Evolutionary conservation across 2,797 vertebrate species (phyloP).

Genomic region (Pseudopleuronectes americanus): DNA sequence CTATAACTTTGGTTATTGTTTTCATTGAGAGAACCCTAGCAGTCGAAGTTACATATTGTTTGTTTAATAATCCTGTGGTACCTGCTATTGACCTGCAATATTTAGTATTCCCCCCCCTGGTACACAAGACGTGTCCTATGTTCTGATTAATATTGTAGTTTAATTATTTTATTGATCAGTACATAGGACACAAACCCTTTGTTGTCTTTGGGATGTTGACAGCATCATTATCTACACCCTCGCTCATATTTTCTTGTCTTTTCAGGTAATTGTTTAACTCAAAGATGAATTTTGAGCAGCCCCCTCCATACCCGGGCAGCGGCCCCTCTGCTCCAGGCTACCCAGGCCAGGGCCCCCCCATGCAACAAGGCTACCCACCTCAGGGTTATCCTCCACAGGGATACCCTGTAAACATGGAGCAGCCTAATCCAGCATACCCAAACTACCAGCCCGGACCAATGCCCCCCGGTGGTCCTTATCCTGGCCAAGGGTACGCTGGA

Average conservation of each 20-base stretch:
- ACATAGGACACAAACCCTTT: too few relatives aligned
- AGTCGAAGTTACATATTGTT: not conserved
- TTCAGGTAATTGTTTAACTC: slow-evolving; percentile 72
- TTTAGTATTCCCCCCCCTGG: not conserved
- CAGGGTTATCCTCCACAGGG: slow-evolving; percentile 87
- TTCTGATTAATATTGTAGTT: too few relatives aligned
- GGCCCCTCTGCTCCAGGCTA: slow-evolving; percentile 87
- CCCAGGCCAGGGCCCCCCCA: slow-evolving; percentile 84
- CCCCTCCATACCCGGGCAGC: slow-evolving; percentile 90
- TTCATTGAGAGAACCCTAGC: too few relatives aligned
- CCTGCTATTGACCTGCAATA: too few relatives aligned
- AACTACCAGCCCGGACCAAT: slow-evolving; percentile 74
- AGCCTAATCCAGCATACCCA: slow-evolving; percentile 79
- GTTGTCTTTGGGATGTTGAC: too few relatives aligned
- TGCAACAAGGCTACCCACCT: slow-evolving; percentile 78
- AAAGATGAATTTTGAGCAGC: slow-evolving; percentile 91
- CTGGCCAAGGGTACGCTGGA: slow-evolving; percentile 83
- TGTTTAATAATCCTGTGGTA: too few relatives aligned
- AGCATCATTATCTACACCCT: too few relatives aligned
- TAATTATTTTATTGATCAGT: too few relatives aligned
- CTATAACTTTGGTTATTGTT: too few relatives aligned
- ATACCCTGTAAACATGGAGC: slow-evolving; percentile 90
- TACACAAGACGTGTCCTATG: too few relatives aligned
- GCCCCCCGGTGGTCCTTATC: slow-evolving; percentile 77
- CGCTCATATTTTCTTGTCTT: slow-evolving; percentile 23